Evolutionary conservation across 1,140 invertebrate genomes (phyloP).

Genomic region (Oncopeltus fasciatus): DNA sequence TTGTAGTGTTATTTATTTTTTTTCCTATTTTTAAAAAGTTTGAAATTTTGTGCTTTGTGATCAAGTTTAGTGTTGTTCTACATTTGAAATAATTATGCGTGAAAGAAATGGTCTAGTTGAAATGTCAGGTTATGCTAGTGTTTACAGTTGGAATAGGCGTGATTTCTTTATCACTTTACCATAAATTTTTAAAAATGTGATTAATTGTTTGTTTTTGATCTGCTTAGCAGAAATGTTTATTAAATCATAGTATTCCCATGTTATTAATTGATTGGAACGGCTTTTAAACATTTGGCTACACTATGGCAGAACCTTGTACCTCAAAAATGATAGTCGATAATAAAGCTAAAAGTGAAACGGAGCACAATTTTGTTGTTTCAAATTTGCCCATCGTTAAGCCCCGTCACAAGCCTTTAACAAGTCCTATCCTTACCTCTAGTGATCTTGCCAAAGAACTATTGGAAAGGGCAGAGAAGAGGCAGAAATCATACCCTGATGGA

Average conservation of each 20-base stretch:
- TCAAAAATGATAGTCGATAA: background rate
- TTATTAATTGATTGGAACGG: too few species aligned
- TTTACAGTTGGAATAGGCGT: background rate
- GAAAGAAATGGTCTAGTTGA: background rate
- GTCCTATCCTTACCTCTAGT: conserved; percentile 33
- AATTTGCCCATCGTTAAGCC: background rate
- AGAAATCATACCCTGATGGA: conserved; percentile 27
- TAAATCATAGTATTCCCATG: background rate
- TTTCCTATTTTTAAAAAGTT: background rate
- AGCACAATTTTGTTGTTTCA: background rate
- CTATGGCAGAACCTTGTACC: background rate
- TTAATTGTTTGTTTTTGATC: background rate
- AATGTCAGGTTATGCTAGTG: background rate
- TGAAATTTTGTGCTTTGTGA: background rate
- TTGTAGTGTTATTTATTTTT: background rate
- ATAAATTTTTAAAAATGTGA: background rate
- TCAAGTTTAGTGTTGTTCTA: background rate
- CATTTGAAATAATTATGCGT: background rate
- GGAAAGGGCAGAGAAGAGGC: conserved; percentile 28
- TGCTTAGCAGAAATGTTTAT: background rate
- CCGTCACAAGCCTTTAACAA: conserved; percentile 23
- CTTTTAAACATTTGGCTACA: too few species aligned
- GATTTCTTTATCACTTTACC: background rate
- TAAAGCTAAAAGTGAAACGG: background rate
- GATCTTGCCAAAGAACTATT: conserved; percentile 35